Conservation (phyloP, 2,888 invertebrate genomes). For the Patella caerulea region DNA sequence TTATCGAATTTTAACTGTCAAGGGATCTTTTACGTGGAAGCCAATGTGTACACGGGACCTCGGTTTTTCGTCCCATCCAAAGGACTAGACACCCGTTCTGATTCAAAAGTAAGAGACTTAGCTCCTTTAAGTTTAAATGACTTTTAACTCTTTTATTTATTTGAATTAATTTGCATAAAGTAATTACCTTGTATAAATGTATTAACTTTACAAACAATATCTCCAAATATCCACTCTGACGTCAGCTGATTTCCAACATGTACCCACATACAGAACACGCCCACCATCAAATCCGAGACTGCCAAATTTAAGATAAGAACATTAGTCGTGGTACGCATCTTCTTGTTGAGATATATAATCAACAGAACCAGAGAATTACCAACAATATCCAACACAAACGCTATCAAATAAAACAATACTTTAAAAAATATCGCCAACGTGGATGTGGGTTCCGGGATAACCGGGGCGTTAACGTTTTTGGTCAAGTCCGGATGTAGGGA, state of each 20-base stretch:
- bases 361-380: conserved; percentile 60
- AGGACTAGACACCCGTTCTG: no score
- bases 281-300: conserved; percentile 62
- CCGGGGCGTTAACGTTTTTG: conserved; percentile 28
- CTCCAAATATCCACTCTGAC: conserved; percentile 58
- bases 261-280: conserved; percentile 65
- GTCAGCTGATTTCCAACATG: conserved; percentile 60
- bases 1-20: no score
- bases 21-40: no score
- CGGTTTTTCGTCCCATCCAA: no score
- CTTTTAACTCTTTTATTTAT: no score
- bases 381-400: conserved; percentile 54
- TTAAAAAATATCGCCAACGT: conserved; percentile 54
- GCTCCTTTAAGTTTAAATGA: no score
- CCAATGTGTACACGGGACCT: no score
- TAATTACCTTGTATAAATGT: conserved; percentile 62
- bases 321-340: conserved; percentile 59
- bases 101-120: no score
- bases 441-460: conserved; percentile 24
- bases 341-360: conserved; percentile 52
- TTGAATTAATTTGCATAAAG: not conserved
- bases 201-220: conserved; percentile 57
- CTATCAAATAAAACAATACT: conserved; percentile 53
- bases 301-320: conserved; percentile 62
- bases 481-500: conserved; percentile 19